These are phyloP conservation scores for Polydrusus cervinus DNA, from an alignment of 2,888 invertebrate species.

Conservation along the genomic window DNA sequence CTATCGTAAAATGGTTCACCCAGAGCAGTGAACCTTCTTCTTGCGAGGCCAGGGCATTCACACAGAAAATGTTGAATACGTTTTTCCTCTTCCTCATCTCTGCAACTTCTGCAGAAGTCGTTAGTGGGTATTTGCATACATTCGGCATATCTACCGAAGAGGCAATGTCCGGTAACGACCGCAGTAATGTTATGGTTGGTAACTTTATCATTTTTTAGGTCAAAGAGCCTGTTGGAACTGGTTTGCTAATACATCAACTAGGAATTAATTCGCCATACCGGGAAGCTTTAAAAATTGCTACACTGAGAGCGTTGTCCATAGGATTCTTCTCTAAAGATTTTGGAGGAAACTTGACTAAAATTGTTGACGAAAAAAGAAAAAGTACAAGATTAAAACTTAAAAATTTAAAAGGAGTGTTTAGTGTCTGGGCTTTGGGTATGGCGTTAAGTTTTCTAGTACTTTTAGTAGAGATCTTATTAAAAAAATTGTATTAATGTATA, in stretches of 20 bases:
- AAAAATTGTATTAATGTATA: not conserved
- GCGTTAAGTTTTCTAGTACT: not conserved
- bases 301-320: not conserved
- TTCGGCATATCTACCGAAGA: too few relatives aligned
- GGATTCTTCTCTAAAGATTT: constrained; percentile 9
- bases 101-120: too few relatives aligned
- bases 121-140: too few relatives aligned
- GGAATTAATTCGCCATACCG: not conserved
- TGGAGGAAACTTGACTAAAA: not conserved
- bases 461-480: not conserved
- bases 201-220: not conserved
- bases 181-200: too few relatives aligned
- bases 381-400: not conserved
- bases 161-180: too few relatives aligned
- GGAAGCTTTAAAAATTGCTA: not conserved
- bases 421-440: constrained; percentile 1
- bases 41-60: too few relatives aligned
- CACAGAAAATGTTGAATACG: too few relatives aligned
- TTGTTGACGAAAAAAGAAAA: not conserved
- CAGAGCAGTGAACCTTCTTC: too few relatives aligned
- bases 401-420: constrained; percentile 6
- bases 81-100: too few relatives aligned
- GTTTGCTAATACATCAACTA: not conserved
- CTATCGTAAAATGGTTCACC: too few relatives aligned
- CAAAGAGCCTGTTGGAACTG: constrained; percentile 1